Base-by-base conservation (phyloP, 1,140 invertebrate species). In the Dermatophagoides farinae region DNA sequence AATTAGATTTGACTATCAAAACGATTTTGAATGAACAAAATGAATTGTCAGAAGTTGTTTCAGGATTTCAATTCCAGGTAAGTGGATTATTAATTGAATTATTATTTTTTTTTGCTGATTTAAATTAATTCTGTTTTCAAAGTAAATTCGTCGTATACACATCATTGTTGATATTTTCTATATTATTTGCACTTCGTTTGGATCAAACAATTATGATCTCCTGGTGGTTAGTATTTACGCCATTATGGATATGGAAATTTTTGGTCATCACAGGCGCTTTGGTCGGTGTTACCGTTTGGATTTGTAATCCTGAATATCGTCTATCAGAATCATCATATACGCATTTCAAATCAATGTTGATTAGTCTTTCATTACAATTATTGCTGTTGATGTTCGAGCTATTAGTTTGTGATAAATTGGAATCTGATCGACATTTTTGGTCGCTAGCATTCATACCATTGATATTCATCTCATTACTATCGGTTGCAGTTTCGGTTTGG, bases 401-500 rank as follows among this genome's bases (percentile, higher is more conserved):
- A 39, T 76, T 97, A 49, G 87, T 88, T 25, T 96, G 90, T 75
- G 87, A 96, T 75, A 92, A 95, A 74, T 74, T 97, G 53, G 86
- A 91, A 68, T 86, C 68, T 18, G 75, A 78, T n/a, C 78, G 85
- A 60, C 88, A 93, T 74, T 72, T 88, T 20, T 93, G 88, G 92
- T 90, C 92, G 66, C 78, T 96, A 61, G 88, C 95, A 44, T 97
- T 97, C 72, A 89, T 93, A 73, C 91, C 91, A 14, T 75, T 97
- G 44, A 90, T 96, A 69, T 91, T 95, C 71, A 88, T 95, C 65
- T 93, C 89, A 39, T 84, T 96, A 65, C 82, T 96, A 38, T 93
- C 90, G 51, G 91, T 97, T 66, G 88, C 87, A 16, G 87, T 95
- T 41, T 95, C 90, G 71, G 88, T 97, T 67, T 97, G 93, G 93